Evolutionary conservation across 35 echinoderm and acorn worm species (phyloP).

Genomic region (Amphiura filiformis): DNA sequence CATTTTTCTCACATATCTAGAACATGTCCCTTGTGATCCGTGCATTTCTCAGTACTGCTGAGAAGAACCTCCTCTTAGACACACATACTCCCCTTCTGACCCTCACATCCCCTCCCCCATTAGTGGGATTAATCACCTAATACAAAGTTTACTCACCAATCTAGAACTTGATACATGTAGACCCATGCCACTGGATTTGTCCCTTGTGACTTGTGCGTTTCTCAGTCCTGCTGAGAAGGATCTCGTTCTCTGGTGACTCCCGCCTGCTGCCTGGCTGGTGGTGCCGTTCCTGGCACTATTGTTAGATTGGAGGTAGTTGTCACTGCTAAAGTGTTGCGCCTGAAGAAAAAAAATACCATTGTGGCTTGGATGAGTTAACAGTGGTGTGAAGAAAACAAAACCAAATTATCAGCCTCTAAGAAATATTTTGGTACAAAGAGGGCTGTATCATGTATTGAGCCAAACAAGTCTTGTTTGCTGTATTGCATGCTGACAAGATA

Average conservation of each 20-base stretch:
- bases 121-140: too few relatives aligned
- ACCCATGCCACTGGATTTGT: conserved; percentile 23
- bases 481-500: too few relatives aligned
- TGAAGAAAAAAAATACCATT: neutral
- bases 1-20: too few relatives aligned
- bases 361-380: too few relatives aligned
- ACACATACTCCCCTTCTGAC: too few relatives aligned
- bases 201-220: conserved; percentile 72
- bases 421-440: too few relatives aligned
- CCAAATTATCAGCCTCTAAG: too few relatives aligned
- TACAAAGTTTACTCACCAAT: conserved; percentile 84
- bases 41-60: conserved; percentile 72
- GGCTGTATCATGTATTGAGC: too few relatives aligned
- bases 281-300: conserved; percentile 18
- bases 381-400: too few relatives aligned
- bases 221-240: conserved; percentile 88
- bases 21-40: conserved; percentile 79
- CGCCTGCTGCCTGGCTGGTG: neutral
- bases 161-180: conserved; percentile 74
- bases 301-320: conserved; percentile 10
- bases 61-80: conserved; percentile 87
- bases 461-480: too few relatives aligned
- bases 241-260: conserved; percentile 55
- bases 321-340: conserved; percentile 26
- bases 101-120: too few relatives aligned